Evolutionary conservation across 2,797 vertebrate species (phyloP), one percentile per base, ranked within the genome.

Genomic region (Rhinoraja longicauda): DNA sequence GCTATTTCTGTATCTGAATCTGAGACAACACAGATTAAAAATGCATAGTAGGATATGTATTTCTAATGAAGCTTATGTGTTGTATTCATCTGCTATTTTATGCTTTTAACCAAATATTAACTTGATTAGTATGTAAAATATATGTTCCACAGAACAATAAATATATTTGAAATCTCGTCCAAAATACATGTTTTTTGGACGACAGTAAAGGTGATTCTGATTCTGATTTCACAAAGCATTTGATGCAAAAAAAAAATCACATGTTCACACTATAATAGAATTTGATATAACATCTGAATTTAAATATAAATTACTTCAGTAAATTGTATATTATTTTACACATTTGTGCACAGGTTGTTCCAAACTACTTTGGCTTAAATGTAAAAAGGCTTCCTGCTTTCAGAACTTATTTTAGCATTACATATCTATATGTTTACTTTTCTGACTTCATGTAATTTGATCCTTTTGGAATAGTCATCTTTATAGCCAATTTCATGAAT

Each of bases 61-160:
- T 75, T 45, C n/a, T 75, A 53, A 75, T 92, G 90, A 53, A 73
- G 90, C 90, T 92, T 75, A 73, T 67, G 7, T 36, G 5, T 53
- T 53, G 45, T 53, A 67, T 6, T 88, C 36, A 88, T 32, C 90
- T n/a, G 70, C 70, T 92, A 70, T 92, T 92, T 92, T 73, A 21
- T 92, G 90, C 13, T 92, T 75, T 91, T 92, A 92, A 57, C 70
- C 72, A 92, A 92, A 92, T 92, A 75, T 29, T 15, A 26, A 91
- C 67, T 91, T 53, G 70, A 92, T 53, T 73, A n/a, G 29, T 92
- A 6, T 53, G 72, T 70, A 73, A 92, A 70, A 91, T 32, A 57
- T 70, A 24, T 53, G 10, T 92, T 92, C 53, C 57, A n/a, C 13
- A 75, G 36, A 92, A 75, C 24, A 45, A 91, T 92, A 73, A 53